A percentile compares a stretch with the other conserved stretches of the same genome.
phyloP scores from a whole-genome alignment of 2,888 invertebrate species.

The Acanthococcus lagerstroemiae region DNA sequence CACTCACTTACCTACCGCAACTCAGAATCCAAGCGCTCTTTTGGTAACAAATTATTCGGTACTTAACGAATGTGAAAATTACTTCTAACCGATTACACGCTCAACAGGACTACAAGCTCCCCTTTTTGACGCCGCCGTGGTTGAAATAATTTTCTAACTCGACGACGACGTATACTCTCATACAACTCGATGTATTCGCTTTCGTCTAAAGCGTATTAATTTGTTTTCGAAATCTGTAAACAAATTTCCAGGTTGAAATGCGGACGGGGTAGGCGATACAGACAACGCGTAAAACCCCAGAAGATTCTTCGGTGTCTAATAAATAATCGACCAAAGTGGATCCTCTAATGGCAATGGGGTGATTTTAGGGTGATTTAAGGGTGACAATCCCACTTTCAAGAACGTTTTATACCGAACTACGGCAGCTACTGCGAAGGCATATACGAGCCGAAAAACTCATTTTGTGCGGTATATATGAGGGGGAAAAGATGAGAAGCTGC shows the following conservation, averaged over 20 bases:
- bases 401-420: constrained; percentile 5
- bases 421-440: not conserved
- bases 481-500: not conserved
- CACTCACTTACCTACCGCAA: no score
- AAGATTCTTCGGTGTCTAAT: not conserved
- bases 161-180: no score
- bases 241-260: not conserved
- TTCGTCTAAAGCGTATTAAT: not conserved
- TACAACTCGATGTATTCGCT: not conserved
- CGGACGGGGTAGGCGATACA: not conserved
- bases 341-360: constrained; percentile 21
- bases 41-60: no score
- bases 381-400: constrained; percentile 19
- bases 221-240: not conserved
- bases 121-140: not conserved
- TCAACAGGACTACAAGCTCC: no score
- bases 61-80: no score
- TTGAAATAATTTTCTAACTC: no score
- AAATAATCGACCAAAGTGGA: constrained; percentile 27
- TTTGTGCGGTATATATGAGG: not conserved
- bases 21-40: no score
- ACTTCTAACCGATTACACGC: no score
- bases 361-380: constrained; percentile 29
- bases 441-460: constrained; percentile 11
- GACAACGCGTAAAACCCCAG: not conserved